Percentiles rank a stretch among this genome's conserved stretches.
These are phyloP conservation scores for Aphis craccivora DNA, from an alignment of 1,140 invertebrate species.

Conservation along the genomic window DNA sequence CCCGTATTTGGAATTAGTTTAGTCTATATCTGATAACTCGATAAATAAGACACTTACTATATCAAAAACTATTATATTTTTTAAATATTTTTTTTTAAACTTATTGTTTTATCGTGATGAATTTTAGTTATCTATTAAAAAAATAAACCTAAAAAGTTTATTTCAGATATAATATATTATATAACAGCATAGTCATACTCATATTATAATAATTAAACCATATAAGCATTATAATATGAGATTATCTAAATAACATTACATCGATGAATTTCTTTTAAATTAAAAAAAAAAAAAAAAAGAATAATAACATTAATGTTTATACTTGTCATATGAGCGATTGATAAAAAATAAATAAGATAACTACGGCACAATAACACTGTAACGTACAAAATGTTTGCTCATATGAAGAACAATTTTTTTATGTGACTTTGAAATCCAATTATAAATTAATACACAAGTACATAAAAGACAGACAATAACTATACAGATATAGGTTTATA, in stretches of 20 bases:
- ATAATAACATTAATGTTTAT: not conserved
- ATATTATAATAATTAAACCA: too few relatives aligned
- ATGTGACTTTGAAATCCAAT: not conserved
- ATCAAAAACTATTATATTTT: not conserved
- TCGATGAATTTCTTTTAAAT: too few relatives aligned
- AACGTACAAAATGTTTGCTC: not conserved
- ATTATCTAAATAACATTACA: too few relatives aligned
- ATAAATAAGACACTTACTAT: not conserved
- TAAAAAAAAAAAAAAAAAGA: not conserved
- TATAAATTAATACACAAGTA: not conserved
- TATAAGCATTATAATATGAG: too few relatives aligned
- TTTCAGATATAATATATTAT: not conserved
- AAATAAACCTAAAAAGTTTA: not conserved
- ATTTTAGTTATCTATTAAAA: not conserved
- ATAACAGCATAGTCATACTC: too few relatives aligned
- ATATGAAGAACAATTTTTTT: not conserved
- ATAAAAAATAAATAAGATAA: not conserved
- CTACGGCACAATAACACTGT: not conserved
- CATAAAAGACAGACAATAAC: not conserved
- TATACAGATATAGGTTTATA: not conserved
- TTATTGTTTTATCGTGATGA: not conserved
- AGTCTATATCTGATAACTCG: not conserved
- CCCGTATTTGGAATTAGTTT: not conserved
- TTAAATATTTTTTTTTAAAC: not conserved
- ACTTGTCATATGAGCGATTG: not conserved